These are phyloP conservation scores for Lordiphosa mommai DNA, from an alignment of 1,140 invertebrate genomes.

Conservation along the genomic window DNA sequence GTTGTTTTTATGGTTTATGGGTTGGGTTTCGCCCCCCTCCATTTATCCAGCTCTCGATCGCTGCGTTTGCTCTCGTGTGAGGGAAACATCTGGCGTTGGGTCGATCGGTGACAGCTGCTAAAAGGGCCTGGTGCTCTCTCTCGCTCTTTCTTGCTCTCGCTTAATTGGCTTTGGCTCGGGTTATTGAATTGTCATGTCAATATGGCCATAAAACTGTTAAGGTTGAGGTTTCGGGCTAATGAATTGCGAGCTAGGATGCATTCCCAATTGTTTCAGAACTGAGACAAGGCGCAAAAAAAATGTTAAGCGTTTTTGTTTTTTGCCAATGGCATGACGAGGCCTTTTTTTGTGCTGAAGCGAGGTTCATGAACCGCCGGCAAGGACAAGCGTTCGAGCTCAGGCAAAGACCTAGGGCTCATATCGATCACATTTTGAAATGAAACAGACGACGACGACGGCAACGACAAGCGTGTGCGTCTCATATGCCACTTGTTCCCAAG, in stretches of 20 bases:
- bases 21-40: constrained; percentile 36
- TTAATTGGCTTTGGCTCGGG: constrained; percentile 32
- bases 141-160: background rate
- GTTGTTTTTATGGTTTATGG: constrained; percentile 61
- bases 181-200: constrained; percentile 69
- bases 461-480: constrained; percentile 31
- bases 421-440: constrained; percentile 57
- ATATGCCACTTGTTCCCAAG: constrained; percentile 45
- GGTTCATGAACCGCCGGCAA: constrained; percentile 73
- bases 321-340: constrained; percentile 10
- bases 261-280: background rate
- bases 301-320: constrained; percentile 11
- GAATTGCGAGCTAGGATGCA: background rate
- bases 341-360: constrained; percentile 13
- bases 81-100: constrained; percentile 60
- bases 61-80: constrained; percentile 3
- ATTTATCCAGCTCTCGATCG: constrained; percentile 5
- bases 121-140: constrained; percentile 41
- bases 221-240: constrained; percentile 31
- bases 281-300: background rate
- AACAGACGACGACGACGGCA: constrained; percentile 21
- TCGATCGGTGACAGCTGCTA: constrained; percentile 56
- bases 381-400: constrained; percentile 39
- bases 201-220: constrained; percentile 64
- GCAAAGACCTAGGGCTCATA: constrained; percentile 18